Conservation (phyloP, 2,888 invertebrate species). For the Loripinus fragilis region DNA sequence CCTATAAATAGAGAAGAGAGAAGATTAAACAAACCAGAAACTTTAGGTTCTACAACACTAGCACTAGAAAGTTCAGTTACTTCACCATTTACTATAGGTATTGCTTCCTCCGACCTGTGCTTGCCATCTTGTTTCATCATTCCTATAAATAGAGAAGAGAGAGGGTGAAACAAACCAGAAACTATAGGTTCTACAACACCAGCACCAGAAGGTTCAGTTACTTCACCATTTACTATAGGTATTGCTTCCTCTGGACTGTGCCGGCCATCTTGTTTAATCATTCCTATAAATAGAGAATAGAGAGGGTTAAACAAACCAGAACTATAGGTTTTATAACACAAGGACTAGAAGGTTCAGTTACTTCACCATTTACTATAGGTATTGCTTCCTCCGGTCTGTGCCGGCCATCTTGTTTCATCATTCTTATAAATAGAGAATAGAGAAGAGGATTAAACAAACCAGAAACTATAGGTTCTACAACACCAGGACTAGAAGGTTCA, state of each 20-base stretch:
- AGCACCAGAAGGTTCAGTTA: constrained; percentile 9
- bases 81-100: too few species aligned
- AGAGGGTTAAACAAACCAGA: constrained; percentile 15
- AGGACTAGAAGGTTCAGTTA: constrained; percentile 7
- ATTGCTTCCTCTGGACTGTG: neutral
- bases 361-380: constrained; percentile 12
- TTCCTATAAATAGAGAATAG: constrained; percentile 5
- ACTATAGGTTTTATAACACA: neutral
- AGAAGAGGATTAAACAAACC: constrained; percentile 8
- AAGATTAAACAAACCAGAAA: too few species aligned
- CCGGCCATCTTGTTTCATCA: neutral
- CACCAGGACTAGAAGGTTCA: constrained; percentile 10
- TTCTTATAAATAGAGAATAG: neutral
- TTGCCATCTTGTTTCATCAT: too few species aligned
- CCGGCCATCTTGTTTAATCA: neutral
- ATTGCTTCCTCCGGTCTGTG: neutral
- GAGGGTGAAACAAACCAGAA: constrained; percentile 7
- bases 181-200: neutral
- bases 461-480: neutral
- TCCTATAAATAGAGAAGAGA: neutral
- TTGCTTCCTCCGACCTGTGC: too few species aligned
- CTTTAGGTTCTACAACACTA: too few species aligned
- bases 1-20: too few species aligned
- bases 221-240: constrained; percentile 3
- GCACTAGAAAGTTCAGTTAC: too few species aligned